A percentile compares a stretch with the other conserved stretches of the same genome.
These are phyloP conservation scores for Fratercula arctica DNA, from an alignment of 2,797 vertebrate genomes.

Conservation along the genomic window DNA sequence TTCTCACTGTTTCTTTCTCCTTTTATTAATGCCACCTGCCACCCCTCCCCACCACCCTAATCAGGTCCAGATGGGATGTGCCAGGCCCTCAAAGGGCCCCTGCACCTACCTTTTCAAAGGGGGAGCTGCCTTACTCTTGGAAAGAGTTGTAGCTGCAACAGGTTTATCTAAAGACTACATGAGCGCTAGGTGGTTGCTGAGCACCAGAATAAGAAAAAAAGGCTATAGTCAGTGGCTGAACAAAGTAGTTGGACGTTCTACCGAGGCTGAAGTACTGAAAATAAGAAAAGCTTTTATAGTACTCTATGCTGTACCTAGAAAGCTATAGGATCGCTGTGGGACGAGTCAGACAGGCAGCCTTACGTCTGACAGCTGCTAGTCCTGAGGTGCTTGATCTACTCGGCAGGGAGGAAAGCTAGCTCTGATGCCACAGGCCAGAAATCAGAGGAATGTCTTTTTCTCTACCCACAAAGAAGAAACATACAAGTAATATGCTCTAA, in stretches of 20 bases:
- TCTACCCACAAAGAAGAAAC: constrained; percentile 37
- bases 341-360: not conserved
- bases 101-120: not conserved
- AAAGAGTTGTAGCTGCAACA: not conserved
- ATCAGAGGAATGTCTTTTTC: constrained; percentile 51
- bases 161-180: not conserved
- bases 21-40: not conserved
- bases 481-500: not conserved
- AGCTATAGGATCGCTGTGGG: not conserved
- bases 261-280: not conserved
- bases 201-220: not conserved
- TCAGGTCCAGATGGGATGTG: not conserved
- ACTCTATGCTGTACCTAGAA: not conserved
- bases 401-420: constrained; percentile 13
- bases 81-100: not conserved
- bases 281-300: not conserved
- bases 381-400: constrained; percentile 22
- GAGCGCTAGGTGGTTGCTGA: not conserved
- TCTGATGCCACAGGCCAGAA: constrained; percentile 24
- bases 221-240: not conserved
- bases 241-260: not conserved
- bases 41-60: not conserved
- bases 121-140: not conserved
- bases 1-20: not conserved
- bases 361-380: constrained; percentile 29